A percentile compares a stretch with the other conserved stretches of the same genome.
phyloP scores from a whole-genome alignment of 1,140 invertebrate genomes.

The Globodera rostochiensis region DNA sequence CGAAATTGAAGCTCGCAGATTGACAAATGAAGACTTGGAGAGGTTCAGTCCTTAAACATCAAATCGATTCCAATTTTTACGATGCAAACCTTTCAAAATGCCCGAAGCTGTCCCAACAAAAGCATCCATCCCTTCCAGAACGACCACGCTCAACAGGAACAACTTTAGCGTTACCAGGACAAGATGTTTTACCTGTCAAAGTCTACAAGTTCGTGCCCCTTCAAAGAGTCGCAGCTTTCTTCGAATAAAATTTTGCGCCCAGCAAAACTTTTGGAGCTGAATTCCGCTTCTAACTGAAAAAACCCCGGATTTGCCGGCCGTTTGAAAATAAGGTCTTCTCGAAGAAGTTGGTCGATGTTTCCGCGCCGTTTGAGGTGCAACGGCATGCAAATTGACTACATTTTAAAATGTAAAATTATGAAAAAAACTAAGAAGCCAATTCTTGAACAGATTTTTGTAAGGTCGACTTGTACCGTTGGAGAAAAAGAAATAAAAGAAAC shows the following conservation, averaged over 20 bases:
- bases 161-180: not conserved
- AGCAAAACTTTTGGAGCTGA: not conserved
- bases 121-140: slow-evolving; percentile 27
- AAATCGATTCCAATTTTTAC: slow-evolving; percentile 6
- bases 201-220: slow-evolving; percentile 11
- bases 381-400: not conserved
- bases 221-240: not conserved
- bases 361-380: not conserved
- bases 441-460: too few relatives aligned
- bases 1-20: slow-evolving; percentile 17
- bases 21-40: slow-evolving; percentile 14
- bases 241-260: slow-evolving; percentile 8
- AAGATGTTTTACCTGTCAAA: slow-evolving; percentile 14
- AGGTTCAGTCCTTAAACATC: slow-evolving; percentile 13
- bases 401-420: not conserved
- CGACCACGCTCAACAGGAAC: not conserved
- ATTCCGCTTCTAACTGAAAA: not conserved
- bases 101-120: slow-evolving; percentile 41
- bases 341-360: slow-evolving; percentile 25
- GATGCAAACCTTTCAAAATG: slow-evolving; percentile 31
- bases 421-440: not conserved
- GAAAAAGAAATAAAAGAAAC: too few relatives aligned
- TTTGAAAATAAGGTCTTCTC: slow-evolving; percentile 11
- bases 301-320: not conserved
- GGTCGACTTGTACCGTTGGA: too few relatives aligned